These are phyloP conservation scores for Pogonomyrmex californicus DNA, from an alignment of 1,140 invertebrate genomes.

Conservation along the genomic window DNA sequence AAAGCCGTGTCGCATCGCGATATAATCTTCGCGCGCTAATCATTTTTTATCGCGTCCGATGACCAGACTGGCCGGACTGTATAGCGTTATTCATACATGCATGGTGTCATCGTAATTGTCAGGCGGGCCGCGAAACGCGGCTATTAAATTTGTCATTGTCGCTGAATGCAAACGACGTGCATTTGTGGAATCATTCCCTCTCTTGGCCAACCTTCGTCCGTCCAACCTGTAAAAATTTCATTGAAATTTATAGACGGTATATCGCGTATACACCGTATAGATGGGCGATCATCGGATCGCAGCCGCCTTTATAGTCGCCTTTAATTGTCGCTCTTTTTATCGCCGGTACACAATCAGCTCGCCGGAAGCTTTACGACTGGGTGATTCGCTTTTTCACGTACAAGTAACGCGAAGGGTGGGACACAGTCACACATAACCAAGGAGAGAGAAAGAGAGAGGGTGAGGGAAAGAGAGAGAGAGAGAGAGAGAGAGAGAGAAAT, in stretches of 20 bases:
- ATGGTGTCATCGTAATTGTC: conserved; percentile 50
- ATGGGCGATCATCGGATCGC: conserved; percentile 43
- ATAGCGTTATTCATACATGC: conserved; percentile 31
- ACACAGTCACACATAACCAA: not conserved
- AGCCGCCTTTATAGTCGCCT: conserved; percentile 2
- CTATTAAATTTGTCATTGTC: conserved; percentile 66
- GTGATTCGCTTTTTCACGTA: conserved; percentile 63
- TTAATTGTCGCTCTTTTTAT: conserved; percentile 70
- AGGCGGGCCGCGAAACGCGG: conserved; percentile 37
- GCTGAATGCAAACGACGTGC: conserved; percentile 56
- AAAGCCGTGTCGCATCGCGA: conserved; percentile 25
- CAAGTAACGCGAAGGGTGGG: conserved; percentile 43
- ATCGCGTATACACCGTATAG: conserved; percentile 27
- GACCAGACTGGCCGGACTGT: conserved; percentile 5
- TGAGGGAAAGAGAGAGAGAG: not conserved
- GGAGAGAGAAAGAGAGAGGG: not conserved
- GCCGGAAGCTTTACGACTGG: conserved; percentile 57
- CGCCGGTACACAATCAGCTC: conserved; percentile 58
- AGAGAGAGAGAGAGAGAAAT: not conserved
- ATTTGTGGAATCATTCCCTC: conserved; percentile 13
- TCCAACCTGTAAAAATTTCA: conserved; percentile 45
- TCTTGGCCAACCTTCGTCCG: not conserved
- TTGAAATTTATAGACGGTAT: conserved; percentile 37
- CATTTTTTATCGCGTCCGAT: conserved; percentile 53
- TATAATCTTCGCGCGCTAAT: conserved; percentile 52